These are phyloP conservation scores for Parthenolecanium corni DNA, from an alignment of 2,888 invertebrate species.

Conservation along the genomic window DNA sequence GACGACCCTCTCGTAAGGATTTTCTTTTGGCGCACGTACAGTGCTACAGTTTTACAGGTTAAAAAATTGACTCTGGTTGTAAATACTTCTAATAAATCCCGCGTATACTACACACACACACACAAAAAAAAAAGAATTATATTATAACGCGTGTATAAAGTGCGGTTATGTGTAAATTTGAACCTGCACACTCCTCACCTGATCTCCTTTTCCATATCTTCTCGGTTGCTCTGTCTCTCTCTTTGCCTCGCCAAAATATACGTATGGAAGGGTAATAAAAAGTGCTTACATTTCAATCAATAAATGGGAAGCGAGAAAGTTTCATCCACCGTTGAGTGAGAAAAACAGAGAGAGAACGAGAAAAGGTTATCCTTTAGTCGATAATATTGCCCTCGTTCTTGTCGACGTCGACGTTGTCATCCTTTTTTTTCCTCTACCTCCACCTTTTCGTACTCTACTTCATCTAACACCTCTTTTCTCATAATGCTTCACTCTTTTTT, in stretches of 20 bases:
- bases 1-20: too few relatives aligned
- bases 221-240: too few relatives aligned
- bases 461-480: background rate
- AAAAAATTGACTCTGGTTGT: too few relatives aligned
- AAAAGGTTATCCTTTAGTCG: constrained; percentile 23
- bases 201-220: too few relatives aligned
- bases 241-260: background rate
- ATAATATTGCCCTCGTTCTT: constrained; percentile 26
- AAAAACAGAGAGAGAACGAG: background rate
- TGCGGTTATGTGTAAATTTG: constrained; percentile 18
- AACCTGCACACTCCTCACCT: constrained; percentile 5
- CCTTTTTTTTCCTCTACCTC: background rate
- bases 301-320: constrained; percentile 23
- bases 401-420: constrained; percentile 8
- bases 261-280: constrained; percentile 14
- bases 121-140: too few relatives aligned
- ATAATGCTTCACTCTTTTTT: background rate
- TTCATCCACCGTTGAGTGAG: constrained; percentile 7
- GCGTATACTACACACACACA: too few relatives aligned
- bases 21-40: too few relatives aligned
- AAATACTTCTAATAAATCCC: too few relatives aligned
- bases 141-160: background rate
- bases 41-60: too few relatives aligned
- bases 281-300: constrained; percentile 26
- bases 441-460: too few relatives aligned